Conservation (phyloP, 2,888 invertebrate species). For the Catocala sponsa region DNA sequence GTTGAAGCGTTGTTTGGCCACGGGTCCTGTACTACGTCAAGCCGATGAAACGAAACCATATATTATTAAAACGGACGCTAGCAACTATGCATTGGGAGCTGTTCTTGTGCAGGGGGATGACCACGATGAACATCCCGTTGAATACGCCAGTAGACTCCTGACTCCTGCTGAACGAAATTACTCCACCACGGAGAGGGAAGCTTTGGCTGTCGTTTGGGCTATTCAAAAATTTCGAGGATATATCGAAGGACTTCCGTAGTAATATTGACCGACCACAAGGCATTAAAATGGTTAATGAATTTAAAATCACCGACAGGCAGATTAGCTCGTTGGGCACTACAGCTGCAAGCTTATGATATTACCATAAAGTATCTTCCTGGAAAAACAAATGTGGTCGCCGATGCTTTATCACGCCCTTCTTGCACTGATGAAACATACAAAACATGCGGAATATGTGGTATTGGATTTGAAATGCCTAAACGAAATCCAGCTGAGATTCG, state of each 20-base stretch:
- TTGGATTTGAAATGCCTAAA: too few relatives aligned
- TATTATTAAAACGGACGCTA: neutral
- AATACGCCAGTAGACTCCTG: too few relatives aligned
- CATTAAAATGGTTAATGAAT: constrained; percentile 7
- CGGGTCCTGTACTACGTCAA: neutral
- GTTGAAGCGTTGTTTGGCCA: neutral
- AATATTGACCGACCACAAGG: constrained; percentile 5
- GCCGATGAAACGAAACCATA: neutral
- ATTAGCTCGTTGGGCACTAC: constrained; percentile 6
- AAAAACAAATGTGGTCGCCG: too few relatives aligned
- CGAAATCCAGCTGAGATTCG: too few relatives aligned
- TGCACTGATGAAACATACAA: too few relatives aligned
- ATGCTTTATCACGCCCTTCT: too few relatives aligned
- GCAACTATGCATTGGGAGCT: too few relatives aligned
- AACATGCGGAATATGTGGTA: too few relatives aligned
- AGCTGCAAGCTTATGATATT: constrained; percentile 1
- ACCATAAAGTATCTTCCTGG: neutral
- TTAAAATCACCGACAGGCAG: constrained; percentile 4
- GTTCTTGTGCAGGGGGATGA: too few relatives aligned
- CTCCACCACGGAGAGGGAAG: constrained; percentile 1
- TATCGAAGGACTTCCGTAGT: constrained; percentile 5
- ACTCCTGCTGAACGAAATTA: too few relatives aligned
- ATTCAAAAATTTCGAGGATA: constrained; percentile 2
- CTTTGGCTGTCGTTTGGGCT: constrained; percentile 1
- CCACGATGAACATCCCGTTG: too few relatives aligned